Conservation (phyloP, 2,113 vertebrate genomes). For the Carassius gibelio region DNA sequence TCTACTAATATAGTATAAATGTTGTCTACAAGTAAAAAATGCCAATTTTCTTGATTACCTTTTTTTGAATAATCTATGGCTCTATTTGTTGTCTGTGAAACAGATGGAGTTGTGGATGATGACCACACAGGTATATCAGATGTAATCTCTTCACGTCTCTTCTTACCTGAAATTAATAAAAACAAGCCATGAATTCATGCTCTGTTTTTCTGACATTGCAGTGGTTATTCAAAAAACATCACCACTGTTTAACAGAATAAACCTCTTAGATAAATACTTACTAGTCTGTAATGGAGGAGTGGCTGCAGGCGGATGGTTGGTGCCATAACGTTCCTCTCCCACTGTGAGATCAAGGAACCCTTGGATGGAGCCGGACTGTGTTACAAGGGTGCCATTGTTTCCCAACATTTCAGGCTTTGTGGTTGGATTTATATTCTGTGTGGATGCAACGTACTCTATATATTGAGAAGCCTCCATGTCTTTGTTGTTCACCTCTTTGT, state of each 20-base stretch:
- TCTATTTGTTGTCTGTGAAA: neutral
- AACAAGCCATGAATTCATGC: neutral
- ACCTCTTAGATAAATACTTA: neutral
- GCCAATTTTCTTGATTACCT: neutral
- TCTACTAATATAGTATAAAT: too few relatives aligned
- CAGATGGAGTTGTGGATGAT: neutral
- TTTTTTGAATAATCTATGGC: neutral
- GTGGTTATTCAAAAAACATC: neutral
- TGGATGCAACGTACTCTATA: neutral
- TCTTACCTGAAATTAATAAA: conserved; percentile 13
- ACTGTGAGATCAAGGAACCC: conserved; percentile 2
- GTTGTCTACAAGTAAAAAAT: too few relatives aligned
- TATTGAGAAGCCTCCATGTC: neutral
- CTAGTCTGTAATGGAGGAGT: neutral
- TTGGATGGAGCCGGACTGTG: neutral
- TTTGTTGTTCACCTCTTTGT: neutral
- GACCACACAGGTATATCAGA: neutral
- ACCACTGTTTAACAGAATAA: neutral
- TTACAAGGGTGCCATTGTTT: neutral
- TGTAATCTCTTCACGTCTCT: neutral
- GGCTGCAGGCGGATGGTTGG: neutral
- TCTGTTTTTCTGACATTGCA: neutral
- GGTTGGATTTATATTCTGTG: neutral
- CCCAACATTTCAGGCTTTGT: conserved; percentile 26
- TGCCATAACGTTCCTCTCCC: conserved; percentile 15